Percentiles rank a stretch among this genome's conserved stretches.
Conservation (phyloP, 1,140 invertebrate genomes). For the Bilobella aurantiaca region DNA sequence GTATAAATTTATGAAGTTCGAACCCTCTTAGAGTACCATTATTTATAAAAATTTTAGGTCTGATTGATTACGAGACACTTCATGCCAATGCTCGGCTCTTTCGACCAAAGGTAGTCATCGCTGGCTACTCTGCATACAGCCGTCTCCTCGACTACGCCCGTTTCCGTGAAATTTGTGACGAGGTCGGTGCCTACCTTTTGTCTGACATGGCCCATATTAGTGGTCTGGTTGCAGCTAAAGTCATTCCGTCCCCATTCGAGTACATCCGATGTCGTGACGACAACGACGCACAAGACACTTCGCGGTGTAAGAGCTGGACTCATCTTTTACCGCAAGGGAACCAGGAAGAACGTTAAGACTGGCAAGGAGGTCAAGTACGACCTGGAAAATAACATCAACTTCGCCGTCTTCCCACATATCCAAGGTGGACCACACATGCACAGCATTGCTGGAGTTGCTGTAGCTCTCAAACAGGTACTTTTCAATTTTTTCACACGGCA, state of each 20-base stretch:
- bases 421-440: slow-evolving; percentile 64
- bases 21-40: slow-evolving; percentile 1
- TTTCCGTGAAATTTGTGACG: slow-evolving; percentile 53
- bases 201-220: slow-evolving; percentile 58
- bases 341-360: slow-evolving; percentile 40
- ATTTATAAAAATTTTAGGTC: slow-evolving; percentile 37
- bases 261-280: slow-evolving; percentile 83
- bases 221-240: slow-evolving; percentile 53
- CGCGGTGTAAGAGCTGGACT: slow-evolving; percentile 35
- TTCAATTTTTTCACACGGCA: not conserved
- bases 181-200: slow-evolving; percentile 49
- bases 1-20: not conserved
- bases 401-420: slow-evolving; percentile 58
- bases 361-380: slow-evolving; percentile 53
- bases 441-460: slow-evolving; percentile 51
- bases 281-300: slow-evolving; percentile 92
- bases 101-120: slow-evolving; percentile 55
- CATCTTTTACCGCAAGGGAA: slow-evolving; percentile 51
- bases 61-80: slow-evolving; percentile 58
- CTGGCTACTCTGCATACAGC: slow-evolving; percentile 57
- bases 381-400: slow-evolving; percentile 52
- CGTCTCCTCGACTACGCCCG: slow-evolving; percentile 54
- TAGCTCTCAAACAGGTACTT: slow-evolving; percentile 41
- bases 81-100: slow-evolving; percentile 50
- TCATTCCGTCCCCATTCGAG: slow-evolving; percentile 53